phyloP scores from a whole-genome alignment of 1,140 invertebrate species.

The Artemia franciscana region DNA sequence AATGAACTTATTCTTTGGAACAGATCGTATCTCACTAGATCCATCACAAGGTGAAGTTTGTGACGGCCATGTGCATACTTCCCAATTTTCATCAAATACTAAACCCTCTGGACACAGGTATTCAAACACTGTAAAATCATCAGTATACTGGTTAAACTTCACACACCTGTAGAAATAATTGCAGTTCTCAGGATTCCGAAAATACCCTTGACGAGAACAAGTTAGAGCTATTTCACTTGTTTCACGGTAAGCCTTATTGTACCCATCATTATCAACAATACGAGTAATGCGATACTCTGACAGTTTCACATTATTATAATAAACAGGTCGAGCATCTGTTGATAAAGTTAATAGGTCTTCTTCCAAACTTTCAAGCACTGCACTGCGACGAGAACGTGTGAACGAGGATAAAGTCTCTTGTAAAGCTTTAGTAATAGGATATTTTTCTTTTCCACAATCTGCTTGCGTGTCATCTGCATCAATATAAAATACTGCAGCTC shows the following conservation, averaged over 20 bases:
- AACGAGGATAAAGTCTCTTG: constrained; percentile 23
- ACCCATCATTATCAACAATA: constrained; percentile 41
- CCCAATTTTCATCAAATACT: constrained; percentile 47
- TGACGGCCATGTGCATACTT: constrained; percentile 59
- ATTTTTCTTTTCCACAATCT: constrained; percentile 13
- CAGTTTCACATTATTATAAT: constrained; percentile 14
- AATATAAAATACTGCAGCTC: constrained; percentile 22
- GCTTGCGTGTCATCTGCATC: constrained; percentile 19
- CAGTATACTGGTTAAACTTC: constrained; percentile 44
- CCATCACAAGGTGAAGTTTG: constrained; percentile 38
- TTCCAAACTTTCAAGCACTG: constrained; percentile 19
- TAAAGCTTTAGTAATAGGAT: constrained; percentile 17
- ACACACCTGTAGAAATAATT: constrained; percentile 56
- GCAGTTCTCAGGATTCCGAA: constrained; percentile 50
- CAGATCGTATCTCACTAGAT: constrained; percentile 33
- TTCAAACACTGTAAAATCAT: constrained; percentile 52
- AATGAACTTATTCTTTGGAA: constrained; percentile 29
- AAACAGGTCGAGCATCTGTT: constrained; percentile 5
- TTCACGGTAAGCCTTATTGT: constrained; percentile 39
- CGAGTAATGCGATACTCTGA: constrained; percentile 45
- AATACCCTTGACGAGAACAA: constrained; percentile 51
- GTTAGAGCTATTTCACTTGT: constrained; percentile 38
- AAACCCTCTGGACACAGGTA: constrained; percentile 58
- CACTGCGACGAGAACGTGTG: constrained; percentile 17
- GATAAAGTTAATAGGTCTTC: constrained; percentile 17